Conservation (phyloP, 2,888 invertebrate genomes). For the Catotricha subobsoleta region DNA sequence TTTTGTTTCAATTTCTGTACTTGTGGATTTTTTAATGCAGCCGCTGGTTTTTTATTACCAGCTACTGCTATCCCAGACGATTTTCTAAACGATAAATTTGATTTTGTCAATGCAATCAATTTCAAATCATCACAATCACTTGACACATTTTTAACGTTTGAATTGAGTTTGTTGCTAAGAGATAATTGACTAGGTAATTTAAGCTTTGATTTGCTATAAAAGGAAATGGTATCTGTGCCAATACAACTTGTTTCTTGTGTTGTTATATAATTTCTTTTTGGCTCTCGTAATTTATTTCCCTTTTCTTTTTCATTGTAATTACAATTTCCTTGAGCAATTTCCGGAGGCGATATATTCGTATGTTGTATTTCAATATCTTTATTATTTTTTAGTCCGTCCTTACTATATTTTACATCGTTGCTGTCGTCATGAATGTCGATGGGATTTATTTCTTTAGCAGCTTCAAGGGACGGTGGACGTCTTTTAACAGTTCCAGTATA, state of each 20-base stretch:
- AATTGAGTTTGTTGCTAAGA: neutral
- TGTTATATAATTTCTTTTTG: neutral
- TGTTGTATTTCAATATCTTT: neutral
- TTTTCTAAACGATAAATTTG: neutral
- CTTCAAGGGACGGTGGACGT: conserved; percentile 36
- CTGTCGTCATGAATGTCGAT: neutral
- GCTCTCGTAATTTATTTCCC: conserved; percentile 1
- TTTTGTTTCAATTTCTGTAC: neutral
- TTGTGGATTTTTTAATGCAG: neutral
- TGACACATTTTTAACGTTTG: too few relatives aligned
- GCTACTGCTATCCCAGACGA: neutral
- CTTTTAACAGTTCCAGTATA: conserved; percentile 56
- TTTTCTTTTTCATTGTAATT: conserved; percentile 10
- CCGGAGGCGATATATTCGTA: conserved; percentile 12
- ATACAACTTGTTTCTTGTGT: neutral
- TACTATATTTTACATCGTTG: neutral
- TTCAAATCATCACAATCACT: too few relatives aligned
- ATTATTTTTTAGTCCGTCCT: neutral
- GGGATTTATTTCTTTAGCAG: neutral
- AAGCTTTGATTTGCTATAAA: conserved; percentile 1
- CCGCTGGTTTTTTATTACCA: neutral
- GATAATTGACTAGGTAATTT: conserved; percentile 1
- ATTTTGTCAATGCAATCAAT: neutral
- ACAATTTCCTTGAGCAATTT: conserved; percentile 13
- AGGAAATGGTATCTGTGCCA: neutral